A percentile compares a stretch with the other conserved stretches of the same genome.
Evolutionary conservation across 2,113 vertebrate species (phyloP).

Genomic region (Odobenus rosmarus): DNA sequence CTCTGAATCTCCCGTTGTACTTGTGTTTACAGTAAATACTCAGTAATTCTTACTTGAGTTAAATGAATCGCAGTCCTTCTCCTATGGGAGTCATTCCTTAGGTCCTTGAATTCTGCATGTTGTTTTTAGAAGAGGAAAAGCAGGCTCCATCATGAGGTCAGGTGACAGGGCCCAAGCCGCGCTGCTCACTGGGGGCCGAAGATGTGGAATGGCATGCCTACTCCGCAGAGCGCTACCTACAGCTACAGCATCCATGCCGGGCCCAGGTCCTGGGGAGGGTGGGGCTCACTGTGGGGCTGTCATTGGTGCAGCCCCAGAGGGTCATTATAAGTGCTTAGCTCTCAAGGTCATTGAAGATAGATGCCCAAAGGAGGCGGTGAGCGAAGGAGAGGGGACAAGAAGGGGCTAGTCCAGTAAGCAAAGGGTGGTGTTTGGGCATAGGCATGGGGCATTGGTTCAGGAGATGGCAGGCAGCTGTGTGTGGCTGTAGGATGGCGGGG

Average conservation of each 20-base stretch:
- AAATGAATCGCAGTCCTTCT: neutral
- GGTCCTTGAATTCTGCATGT: neutral
- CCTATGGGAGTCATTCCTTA: neutral
- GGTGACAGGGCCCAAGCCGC: no score
- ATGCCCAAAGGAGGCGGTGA: no score
- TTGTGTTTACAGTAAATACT: fast-evolving
- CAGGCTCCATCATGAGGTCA: fast-evolving
- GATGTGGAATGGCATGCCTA: neutral
- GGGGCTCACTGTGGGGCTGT: neutral
- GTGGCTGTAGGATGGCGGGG: neutral
- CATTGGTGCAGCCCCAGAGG: neutral
- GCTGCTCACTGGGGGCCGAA: fast-evolving
- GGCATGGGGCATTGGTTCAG: fast-evolving
- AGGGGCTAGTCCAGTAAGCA: neutral
- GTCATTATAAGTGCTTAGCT: no score
- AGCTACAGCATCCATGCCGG: fast-evolving
- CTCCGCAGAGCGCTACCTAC: fast-evolving
- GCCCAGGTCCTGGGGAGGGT: neutral
- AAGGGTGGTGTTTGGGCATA: neutral
- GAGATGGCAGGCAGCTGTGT: neutral
- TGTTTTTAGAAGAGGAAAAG: neutral
- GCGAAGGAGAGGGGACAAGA: neutral
- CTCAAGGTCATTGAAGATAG: neutral
- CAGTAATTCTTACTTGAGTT: neutral
- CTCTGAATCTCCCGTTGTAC: neutral